Evolutionary conservation across 2,888 invertebrate genomes (phyloP).

Genomic region (Hirtodrosophila alboralis): DNA sequence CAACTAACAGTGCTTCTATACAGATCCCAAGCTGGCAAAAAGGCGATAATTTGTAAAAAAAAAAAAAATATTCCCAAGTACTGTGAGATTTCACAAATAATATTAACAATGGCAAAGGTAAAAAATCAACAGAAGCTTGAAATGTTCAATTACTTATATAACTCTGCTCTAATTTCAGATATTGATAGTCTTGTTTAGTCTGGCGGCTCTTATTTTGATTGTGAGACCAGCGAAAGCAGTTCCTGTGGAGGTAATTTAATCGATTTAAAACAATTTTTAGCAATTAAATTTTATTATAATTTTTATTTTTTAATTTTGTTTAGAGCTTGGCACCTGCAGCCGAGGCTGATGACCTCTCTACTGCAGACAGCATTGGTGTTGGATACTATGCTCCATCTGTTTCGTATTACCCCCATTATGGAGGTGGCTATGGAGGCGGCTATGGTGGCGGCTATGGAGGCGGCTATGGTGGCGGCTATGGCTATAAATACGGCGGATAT

Average conservation of each 20-base stretch:
- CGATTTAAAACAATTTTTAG: neutral
- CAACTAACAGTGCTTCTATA: constrained; percentile 39
- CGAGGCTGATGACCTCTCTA: constrained; percentile 53
- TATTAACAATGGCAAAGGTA: constrained; percentile 65
- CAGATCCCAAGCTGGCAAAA: constrained; percentile 37
- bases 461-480: constrained; percentile 53
- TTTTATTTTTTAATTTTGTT: neutral
- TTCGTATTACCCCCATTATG: constrained; percentile 57
- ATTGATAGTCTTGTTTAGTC: constrained; percentile 19
- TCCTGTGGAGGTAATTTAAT: constrained; percentile 54
- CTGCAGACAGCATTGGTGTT: constrained; percentile 63
- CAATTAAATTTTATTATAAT: neutral
- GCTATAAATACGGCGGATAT: too few relatives aligned
- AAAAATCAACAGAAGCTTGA: neutral
- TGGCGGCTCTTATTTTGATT: constrained; percentile 32
- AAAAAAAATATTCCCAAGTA: constrained; percentile 8
- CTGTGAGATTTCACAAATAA: constrained; percentile 59
- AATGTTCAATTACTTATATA: constrained; percentile 17
- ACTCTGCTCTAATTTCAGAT: constrained; percentile 48
- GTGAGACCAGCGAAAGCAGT: constrained; percentile 25
- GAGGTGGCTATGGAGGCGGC: constrained; percentile 35
- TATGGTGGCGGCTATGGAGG: constrained; percentile 57
- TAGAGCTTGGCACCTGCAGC: constrained; percentile 21
- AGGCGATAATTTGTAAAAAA: constrained; percentile 66
- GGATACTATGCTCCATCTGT: constrained; percentile 62